Percentiles rank a stretch among this genome's conserved stretches.
phyloP scores from a whole-genome alignment of 2,797 vertebrate genomes.

The Gadopsis marmoratus region DNA sequence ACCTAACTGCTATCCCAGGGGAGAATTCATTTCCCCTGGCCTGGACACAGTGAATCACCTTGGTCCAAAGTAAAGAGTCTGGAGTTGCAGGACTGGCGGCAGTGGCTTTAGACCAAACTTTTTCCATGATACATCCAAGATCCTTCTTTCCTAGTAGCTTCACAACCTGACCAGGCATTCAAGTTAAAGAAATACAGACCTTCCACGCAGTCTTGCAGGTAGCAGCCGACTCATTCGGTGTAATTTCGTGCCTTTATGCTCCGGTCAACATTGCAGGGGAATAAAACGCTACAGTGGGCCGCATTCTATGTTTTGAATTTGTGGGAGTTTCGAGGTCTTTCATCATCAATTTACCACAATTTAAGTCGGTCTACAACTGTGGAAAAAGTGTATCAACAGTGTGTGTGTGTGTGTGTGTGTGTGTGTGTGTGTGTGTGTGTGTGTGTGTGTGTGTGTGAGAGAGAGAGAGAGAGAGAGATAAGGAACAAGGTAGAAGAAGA shows the following conservation, averaged over 20 bases:
- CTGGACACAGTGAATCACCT: conserved; percentile 71
- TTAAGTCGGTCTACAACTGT: conserved; percentile 73
- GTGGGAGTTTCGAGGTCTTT: conserved; percentile 76
- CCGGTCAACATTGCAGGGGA: conserved; percentile 47
- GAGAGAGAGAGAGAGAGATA: background rate
- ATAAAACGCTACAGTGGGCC: conserved; percentile 52
- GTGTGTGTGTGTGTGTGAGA: background rate
- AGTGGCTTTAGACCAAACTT: conserved; percentile 34
- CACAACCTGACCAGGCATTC: conserved; percentile 29
- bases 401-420: conserved; percentile 30
- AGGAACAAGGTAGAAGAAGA: conserved; percentile 34
- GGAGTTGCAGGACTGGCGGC: conserved; percentile 51
- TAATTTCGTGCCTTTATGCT: conserved; percentile 45
- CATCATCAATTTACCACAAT: conserved; percentile 77
- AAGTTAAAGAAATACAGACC: conserved; percentile 35
- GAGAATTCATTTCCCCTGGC: conserved; percentile 65
- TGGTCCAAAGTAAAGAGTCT: conserved; percentile 80
- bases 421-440: background rate
- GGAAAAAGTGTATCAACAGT: conserved; percentile 77
- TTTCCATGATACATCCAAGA: conserved; percentile 40
- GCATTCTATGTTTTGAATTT: conserved; percentile 60
- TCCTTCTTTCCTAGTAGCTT: conserved; percentile 13
- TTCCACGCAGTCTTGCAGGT: conserved; percentile 10
- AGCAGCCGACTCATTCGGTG: conserved; percentile 23
- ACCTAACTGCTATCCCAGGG: conserved; percentile 66